Base-by-base conservation (phyloP, 2,888 invertebrate species). In the Harpalus rufipes region DNA sequence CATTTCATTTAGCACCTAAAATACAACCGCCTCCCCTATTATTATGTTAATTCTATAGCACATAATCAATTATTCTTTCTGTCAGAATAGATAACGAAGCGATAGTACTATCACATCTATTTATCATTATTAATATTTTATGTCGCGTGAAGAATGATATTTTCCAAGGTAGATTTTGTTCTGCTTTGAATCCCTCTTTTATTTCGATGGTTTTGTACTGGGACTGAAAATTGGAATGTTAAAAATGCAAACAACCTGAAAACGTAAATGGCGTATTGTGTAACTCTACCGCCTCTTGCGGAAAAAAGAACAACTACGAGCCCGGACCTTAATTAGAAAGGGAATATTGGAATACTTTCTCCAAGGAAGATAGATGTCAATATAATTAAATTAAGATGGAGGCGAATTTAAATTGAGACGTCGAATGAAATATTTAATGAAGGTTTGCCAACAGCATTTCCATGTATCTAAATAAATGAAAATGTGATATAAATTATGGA, bases 371-470 rank as follows among this genome's bases (percentile, higher is more conserved):
- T 51, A 51, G 44, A 51, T 51, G 44, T 51, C 44, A 51, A 12
- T 12, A 8, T 12, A 51, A 51, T 51, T 51, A 6, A 51, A 51
- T 51, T 51, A 51, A 32, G 32, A 32, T 32, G 32, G 10, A 51
- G 44, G 44, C 44, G 10, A 8, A 51, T 51, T 51, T 51, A 51
- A 32, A 32, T 32, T 32, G n/a, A 56, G 10, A 56, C n/a, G 56
- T n/a, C 56, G 12, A 56, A 59, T 16, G 7, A 59, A 59, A 59
- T 59, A 59, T 59, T 59, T 59, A 59, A 59, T 59, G 7, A 14
- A 59, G 56, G 18, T 59, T 7, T 16, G 59, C 14, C 18, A 59
- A 14, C 14, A 59, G n/a, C 56, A 2, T 56, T 59, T 59, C 0
- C 59, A 59, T 14, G 18, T 59, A 59, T 32, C 32, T 32, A 32